These are phyloP conservation scores for Enteromius trimaculatus DNA, from an alignment of 2,797 vertebrate species.

Conservation along the genomic window DNA sequence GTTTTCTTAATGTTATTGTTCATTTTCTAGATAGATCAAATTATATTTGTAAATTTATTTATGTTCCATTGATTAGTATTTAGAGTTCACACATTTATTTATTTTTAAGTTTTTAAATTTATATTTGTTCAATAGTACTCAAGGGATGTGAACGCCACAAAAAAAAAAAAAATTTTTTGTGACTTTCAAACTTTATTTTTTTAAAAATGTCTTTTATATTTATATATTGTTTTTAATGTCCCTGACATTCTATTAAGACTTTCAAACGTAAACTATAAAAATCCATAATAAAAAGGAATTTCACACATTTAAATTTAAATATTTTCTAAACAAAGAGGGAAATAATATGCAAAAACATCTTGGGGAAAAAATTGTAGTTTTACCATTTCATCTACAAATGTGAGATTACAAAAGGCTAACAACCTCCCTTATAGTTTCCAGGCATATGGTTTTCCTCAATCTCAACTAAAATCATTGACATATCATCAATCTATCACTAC, in stretches of 20 bases:
- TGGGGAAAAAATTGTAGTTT: not conserved
- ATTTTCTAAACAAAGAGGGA: not conserved
- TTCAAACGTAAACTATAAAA: not conserved
- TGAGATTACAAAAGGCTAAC: not conserved
- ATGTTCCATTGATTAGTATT: not conserved
- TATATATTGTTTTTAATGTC: not conserved
- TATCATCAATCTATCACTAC: slow-evolving; percentile 33
- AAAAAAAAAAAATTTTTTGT: not conserved
- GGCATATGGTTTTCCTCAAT: not conserved
- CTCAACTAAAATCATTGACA: slow-evolving; percentile 13
- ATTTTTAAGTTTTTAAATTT: not conserved
- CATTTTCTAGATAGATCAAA: not conserved
- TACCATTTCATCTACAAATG: not conserved
- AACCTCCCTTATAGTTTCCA: not conserved
- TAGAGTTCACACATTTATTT: not conserved
- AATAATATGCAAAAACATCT: not conserved
- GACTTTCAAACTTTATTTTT: too few relatives aligned
- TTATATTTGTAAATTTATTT: not conserved
- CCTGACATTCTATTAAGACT: not conserved
- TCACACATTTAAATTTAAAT: not conserved
- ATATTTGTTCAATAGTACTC: not conserved
- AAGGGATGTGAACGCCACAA: not conserved
- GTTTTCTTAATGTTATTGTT: not conserved
- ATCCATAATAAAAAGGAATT: not conserved
- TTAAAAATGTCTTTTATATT: not conserved